Base-by-base conservation (phyloP, 1,140 invertebrate species). In the Copidosoma floridanum region DNA sequence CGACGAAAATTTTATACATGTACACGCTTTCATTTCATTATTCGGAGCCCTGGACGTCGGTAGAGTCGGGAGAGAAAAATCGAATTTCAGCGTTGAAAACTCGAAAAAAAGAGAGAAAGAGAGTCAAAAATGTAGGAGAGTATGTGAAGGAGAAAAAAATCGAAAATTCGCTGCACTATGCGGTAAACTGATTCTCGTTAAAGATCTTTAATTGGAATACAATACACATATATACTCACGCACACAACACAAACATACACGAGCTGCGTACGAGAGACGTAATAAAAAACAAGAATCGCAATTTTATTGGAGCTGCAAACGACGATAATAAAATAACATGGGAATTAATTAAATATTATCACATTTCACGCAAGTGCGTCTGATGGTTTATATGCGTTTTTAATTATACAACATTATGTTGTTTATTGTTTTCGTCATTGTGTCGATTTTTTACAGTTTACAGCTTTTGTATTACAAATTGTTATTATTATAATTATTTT, bases 1-100 rank as follows among this genome's bases (percentile, higher is more conserved):
- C 14, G 50, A 38, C 58, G 23, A 52, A 63, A 52, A 59, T 60
- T 57, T 65, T 66, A 55, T 63, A 68, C 53, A 38, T 56, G 41
- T 48, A 51, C 57, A 47, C 54, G 55, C 40, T 24, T 27, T 53
- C 56, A 63, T 32, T 32, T 32, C 29, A 12, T n/a, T 32, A 32
- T 32, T 32, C 29, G 29, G 29, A n/a, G n/a, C n/a, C 29, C 29
- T 32, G 29, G 29, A 12, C 12, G 12, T 32, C 12, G 29, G 6
- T n/a, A n/a, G n/a, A n/a, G n/a, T 12, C 29, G 29, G 29, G 29
- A 32, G 29, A 32, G 12, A 6, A 32, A 32, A 32, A 12, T 32
- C 12, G 29, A 32, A 32, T 6, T 32, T 32, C 12, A 6, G 29
- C 12, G 29, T 32, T 32, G 29, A 32, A 12, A 32, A 32, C 16